Base-by-base conservation (phyloP, 2,888 invertebrate species). In the Agelastica alni region DNA sequence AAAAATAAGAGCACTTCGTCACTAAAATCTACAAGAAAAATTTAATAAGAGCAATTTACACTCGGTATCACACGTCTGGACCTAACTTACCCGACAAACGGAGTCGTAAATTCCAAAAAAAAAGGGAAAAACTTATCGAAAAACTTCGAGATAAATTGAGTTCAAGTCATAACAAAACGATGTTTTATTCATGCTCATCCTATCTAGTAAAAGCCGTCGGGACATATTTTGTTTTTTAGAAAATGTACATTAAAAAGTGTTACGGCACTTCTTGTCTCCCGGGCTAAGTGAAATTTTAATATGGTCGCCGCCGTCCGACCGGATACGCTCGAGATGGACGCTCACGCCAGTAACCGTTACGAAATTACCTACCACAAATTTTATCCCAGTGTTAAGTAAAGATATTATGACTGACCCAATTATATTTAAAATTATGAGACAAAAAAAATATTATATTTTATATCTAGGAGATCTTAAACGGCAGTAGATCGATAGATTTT, bases 261-360 rank as follows among this genome's bases (percentile, higher is more conserved):
- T 61, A 60, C 60, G 58, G 60, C 52, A 55, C 59, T 60, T 51
- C 45, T 43, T 37, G 52, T 64, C 65, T 57, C 61, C 41, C 37
- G 62, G 63, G 62, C 43, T 58, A 56, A 61, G 58, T 65, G 59
- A 64, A 65, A 65, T 65, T 66, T 65, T 66, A 66, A 66, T 65
- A 62, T 57, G 53, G 45, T 55, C 14, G 22, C 32, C 13, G 44
- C 44, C 6, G 17, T 39, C 12, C 6, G 9, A 9, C 2, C 3
- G 61, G 56, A 61, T 58, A n/a, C n/a, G n/a, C n/a, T 37, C 20
- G 41, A 49, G 49, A 20, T 42, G 41, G 16, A 22, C 9, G 14
- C 2, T n/a, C 10, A 2, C n/a, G n/a, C 4, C 12, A 17, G 30
- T 14, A 43, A 30, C 43, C 7, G 43, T 43, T 43, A 16, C 43